A percentile compares a stretch with the other conserved stretches of the same genome.
Evolutionary conservation across 2,113 vertebrate genomes (phyloP).

Genomic region (Microtus oregoni): DNA sequence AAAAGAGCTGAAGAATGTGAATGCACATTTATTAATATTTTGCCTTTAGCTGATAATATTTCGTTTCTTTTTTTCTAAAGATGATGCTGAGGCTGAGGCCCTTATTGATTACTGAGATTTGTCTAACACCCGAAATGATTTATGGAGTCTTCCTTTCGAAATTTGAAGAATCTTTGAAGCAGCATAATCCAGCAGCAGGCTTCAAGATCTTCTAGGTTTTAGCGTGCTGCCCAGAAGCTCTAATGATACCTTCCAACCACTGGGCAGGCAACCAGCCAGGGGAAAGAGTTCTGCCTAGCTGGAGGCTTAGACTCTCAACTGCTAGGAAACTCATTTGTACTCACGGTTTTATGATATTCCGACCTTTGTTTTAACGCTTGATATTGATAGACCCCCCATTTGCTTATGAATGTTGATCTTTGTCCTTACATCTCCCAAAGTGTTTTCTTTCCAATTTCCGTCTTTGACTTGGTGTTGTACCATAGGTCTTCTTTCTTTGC

Average conservation of each 20-base stretch:
- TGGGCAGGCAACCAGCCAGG: background rate
- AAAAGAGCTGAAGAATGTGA: background rate
- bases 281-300: background rate
- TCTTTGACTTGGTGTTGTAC: background rate
- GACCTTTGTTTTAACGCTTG: background rate
- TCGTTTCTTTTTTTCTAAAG: background rate
- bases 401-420: background rate
- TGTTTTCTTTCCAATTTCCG: background rate
- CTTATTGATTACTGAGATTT: background rate
- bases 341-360: background rate
- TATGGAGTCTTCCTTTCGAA: background rate
- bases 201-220: background rate
- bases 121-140: background rate
- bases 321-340: background rate
- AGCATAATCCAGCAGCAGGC: background rate
- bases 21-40: background rate
- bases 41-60: background rate
- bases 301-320: background rate
- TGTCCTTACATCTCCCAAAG: background rate
- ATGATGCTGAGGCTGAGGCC: background rate
- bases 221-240: fast-evolving
- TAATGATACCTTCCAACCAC: background rate
- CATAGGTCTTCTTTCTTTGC: background rate
- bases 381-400: background rate
- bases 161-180: background rate